Conservation (phyloP, 2,113 vertebrate species). For the Nothobranchius kuhntae region DNA sequence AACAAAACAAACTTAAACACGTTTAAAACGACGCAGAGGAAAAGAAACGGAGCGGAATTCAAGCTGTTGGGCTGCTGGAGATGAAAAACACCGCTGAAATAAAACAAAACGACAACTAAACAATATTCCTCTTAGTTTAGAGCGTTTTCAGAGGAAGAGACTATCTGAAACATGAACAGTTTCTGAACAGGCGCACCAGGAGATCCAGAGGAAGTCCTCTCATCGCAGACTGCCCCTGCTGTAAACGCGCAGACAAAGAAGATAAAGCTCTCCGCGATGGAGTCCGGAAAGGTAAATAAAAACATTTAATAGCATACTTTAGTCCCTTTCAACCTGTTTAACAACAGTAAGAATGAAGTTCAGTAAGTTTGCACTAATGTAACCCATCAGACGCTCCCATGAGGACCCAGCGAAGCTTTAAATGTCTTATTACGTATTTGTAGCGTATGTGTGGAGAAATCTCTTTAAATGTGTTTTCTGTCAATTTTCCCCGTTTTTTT, state of each 20-base stretch:
- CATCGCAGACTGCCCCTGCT: background rate
- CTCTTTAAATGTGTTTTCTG: too few species aligned
- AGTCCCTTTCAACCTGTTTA: conserved; percentile 10
- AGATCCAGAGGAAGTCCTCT: conserved; percentile 13
- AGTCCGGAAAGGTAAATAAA: conserved; percentile 60
- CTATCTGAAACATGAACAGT: background rate
- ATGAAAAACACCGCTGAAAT: background rate
- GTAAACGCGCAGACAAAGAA: conserved; percentile 17
- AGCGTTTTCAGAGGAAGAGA: background rate
- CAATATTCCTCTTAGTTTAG: background rate
- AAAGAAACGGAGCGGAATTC: background rate
- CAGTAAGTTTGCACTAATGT: background rate
- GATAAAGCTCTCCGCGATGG: conserved; percentile 40
- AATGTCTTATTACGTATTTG: too few species aligned
- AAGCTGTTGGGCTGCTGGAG: background rate
- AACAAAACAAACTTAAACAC: background rate
- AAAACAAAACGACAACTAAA: background rate
- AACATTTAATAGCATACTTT: background rate
- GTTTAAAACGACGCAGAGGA: background rate
- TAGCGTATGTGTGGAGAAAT: too few species aligned
- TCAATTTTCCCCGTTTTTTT: too few species aligned
- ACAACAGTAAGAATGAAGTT: background rate
- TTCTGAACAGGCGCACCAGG: conserved; percentile 20
- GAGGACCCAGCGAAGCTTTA: background rate
- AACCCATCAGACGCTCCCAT: background rate